phyloP scores from a whole-genome alignment of 1,140 invertebrate species.

The Drosophila albomicans region DNA sequence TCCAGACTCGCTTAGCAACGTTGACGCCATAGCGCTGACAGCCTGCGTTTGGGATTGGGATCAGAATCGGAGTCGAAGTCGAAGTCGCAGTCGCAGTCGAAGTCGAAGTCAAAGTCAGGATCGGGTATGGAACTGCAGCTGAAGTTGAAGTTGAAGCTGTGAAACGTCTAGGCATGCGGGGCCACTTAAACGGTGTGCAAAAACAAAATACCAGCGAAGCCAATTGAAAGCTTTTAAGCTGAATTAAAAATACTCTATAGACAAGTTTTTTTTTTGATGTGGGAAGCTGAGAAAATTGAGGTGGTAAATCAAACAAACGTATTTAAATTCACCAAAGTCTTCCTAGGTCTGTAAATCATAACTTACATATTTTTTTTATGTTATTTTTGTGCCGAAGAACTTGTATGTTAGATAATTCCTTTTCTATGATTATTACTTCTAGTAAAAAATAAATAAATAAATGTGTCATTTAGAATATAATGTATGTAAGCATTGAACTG shows the following conservation, averaged over 20 bases:
- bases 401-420: too few species aligned
- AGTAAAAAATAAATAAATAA: too few species aligned
- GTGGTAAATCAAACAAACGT: too few species aligned
- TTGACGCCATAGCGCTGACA: constrained; percentile 76
- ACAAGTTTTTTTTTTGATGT: too few species aligned
- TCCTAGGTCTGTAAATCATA: too few species aligned
- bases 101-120: constrained; percentile 3
- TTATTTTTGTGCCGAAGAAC: too few species aligned
- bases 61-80: constrained; percentile 3
- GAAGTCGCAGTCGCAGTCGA: constrained; percentile 41
- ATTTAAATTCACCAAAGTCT: too few species aligned
- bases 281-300: too few species aligned
- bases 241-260: constrained; percentile 44
- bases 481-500: too few species aligned
- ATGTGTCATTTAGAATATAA: too few species aligned
- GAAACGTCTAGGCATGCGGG: constrained; percentile 67
- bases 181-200: constrained; percentile 69
- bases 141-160: constrained; percentile 18
- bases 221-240: constrained; percentile 3
- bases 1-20: constrained; percentile 30
- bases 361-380: too few species aligned
- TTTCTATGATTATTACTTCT: too few species aligned
- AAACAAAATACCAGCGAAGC: constrained; percentile 54
- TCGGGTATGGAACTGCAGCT: constrained; percentile 11
- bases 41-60: constrained; percentile 22